Conservation (phyloP, 2,888 invertebrate species). For the Meiosimyza platycephala region DNA sequence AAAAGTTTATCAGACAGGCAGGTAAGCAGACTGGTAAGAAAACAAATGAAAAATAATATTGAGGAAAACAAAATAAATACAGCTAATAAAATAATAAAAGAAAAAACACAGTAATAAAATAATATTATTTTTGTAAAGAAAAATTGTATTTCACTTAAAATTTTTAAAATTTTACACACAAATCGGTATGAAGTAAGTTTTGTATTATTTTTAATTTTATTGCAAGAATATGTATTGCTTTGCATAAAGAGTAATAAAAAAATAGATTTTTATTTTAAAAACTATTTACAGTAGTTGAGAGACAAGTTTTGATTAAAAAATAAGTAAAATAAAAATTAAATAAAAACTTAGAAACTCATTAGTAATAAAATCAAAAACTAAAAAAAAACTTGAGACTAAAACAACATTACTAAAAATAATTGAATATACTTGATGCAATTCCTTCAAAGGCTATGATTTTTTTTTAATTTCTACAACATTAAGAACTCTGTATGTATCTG, state of each 20-base stretch:
- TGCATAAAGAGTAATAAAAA: constrained; percentile 1
- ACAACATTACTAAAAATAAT: neutral
- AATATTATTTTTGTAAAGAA: constrained; percentile 7
- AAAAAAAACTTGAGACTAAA: neutral
- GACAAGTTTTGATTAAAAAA: neutral
- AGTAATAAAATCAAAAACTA: neutral
- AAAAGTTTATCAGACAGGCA: neutral
- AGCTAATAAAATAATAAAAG: neutral
- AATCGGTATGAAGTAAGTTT: neutral
- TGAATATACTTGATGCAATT: too few relatives aligned
- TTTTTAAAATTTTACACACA: constrained; percentile 22
- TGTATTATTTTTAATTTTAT: neutral
- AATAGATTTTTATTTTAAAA: neutral
- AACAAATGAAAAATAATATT: neutral
- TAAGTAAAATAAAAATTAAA: constrained; percentile 6
- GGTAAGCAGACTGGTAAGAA: neutral
- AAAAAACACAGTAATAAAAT: constrained; percentile 13
- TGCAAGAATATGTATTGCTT: neutral
- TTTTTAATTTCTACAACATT: too few relatives aligned
- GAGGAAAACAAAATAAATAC: neutral
- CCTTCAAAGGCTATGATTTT: too few relatives aligned
- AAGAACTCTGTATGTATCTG: too few relatives aligned
- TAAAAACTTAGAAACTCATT: neutral
- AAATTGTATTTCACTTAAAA: constrained; percentile 23
- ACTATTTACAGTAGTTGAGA: constrained; percentile 9